A percentile compares a stretch with the other conserved stretches of the same genome.
Conservation (phyloP, 2,113 vertebrate species). For the Bombycilla garrulus region DNA sequence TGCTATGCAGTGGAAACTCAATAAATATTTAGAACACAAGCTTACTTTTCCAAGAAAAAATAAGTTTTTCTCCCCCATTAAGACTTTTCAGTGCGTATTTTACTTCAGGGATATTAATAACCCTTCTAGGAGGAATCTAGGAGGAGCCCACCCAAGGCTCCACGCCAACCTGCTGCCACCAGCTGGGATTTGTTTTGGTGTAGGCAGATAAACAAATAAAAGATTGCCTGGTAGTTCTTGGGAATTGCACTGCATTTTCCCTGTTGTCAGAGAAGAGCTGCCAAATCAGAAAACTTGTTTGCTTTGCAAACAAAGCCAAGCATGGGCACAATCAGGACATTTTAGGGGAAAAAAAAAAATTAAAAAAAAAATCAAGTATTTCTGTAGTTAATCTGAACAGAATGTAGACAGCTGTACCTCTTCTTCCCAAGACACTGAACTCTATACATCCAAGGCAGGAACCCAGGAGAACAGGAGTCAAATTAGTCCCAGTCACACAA, state of each 20-base stretch:
- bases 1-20: background rate
- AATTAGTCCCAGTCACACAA: background rate
- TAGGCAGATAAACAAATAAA: background rate
- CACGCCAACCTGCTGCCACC: background rate
- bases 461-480: background rate
- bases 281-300: background rate
- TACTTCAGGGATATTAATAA: background rate
- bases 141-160: background rate
- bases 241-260: background rate
- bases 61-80: background rate
- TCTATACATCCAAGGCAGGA: background rate
- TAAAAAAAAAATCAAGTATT: background rate
- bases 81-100: background rate
- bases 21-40: background rate
- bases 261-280: background rate
- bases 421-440: background rate
- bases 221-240: background rate
- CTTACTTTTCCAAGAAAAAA: background rate
- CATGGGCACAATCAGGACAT: fast-evolving
- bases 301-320: background rate
- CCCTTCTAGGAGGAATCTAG: background rate
- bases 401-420: background rate
- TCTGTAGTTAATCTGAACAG: background rate
- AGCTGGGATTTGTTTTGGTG: background rate
- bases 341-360: fast-evolving